phyloP scores from a whole-genome alignment of 2,888 invertebrate species.

The Bellardia pandia region DNA sequence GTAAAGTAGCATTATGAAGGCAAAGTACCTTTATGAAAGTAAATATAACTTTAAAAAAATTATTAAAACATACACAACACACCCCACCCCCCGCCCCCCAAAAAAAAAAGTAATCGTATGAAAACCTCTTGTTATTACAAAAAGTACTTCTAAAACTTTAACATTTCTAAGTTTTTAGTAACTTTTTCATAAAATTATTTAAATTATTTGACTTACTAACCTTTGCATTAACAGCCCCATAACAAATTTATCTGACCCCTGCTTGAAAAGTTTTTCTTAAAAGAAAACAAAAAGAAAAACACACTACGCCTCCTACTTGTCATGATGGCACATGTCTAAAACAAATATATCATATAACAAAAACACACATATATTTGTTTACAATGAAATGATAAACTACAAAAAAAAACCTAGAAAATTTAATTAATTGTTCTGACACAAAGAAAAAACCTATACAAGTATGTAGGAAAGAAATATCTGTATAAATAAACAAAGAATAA shows the following conservation, averaged over 20 bases:
- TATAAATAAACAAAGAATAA: conserved; percentile 18
- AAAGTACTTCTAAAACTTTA: too few relatives aligned
- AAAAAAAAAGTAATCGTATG: too few relatives aligned
- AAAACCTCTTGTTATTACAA: too few relatives aligned
- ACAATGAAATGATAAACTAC: neutral
- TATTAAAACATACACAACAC: too few relatives aligned
- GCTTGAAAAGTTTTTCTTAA: neutral
- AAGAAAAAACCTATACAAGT: neutral
- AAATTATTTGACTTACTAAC: neutral
- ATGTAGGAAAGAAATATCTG: conserved; percentile 28
- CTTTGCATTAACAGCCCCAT: neutral
- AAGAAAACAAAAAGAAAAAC: neutral
- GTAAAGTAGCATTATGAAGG: too few relatives aligned
- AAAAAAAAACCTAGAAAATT: conserved; percentile 38
- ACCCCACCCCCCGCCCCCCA: too few relatives aligned
- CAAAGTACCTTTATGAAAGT: too few relatives aligned
- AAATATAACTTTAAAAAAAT: too few relatives aligned
- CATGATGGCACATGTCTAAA: conserved; percentile 36
- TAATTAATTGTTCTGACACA: conserved; percentile 58
- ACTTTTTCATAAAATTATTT: neutral
- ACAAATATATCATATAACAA: conserved; percentile 13
- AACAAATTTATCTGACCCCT: neutral
- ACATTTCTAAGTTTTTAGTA: too few relatives aligned
- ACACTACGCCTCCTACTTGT: neutral
- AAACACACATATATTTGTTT: neutral